Evolutionary conservation across 2,113 vertebrate genomes (phyloP).

Genomic region (Paradisaea rubra): DNA sequence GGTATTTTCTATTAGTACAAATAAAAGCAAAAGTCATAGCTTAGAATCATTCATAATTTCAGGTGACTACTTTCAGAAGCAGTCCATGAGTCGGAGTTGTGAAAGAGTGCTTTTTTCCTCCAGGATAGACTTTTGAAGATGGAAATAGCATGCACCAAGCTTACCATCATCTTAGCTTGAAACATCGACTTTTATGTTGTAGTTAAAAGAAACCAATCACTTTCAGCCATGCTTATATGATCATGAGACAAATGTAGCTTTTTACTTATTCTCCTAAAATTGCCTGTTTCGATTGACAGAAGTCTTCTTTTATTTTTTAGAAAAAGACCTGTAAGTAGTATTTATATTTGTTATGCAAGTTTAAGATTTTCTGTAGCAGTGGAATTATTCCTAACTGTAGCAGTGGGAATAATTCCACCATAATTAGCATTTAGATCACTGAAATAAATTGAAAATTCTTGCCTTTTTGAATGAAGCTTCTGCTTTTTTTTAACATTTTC

Average conservation of each 20-base stretch:
- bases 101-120: not conserved
- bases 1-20: not conserved
- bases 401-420: not conserved
- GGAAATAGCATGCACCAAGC: not conserved
- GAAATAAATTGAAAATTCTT: not conserved
- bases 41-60: not conserved
- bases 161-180: not conserved
- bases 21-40: not conserved
- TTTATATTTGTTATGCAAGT: not conserved
- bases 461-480: not conserved
- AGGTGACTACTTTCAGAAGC: not conserved
- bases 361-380: not conserved
- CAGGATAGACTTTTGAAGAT: not conserved
- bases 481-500: not conserved
- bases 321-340: not conserved
- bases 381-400: not conserved
- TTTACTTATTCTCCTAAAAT: not conserved
- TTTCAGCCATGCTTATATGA: not conserved
- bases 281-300: not conserved
- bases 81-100: not conserved
- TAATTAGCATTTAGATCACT: not conserved
- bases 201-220: not conserved
- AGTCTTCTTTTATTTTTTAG: not conserved
- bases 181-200: not conserved
- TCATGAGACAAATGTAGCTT: not conserved